Conservation (phyloP, 2,888 invertebrate species). For the Pocota personata region DNA sequence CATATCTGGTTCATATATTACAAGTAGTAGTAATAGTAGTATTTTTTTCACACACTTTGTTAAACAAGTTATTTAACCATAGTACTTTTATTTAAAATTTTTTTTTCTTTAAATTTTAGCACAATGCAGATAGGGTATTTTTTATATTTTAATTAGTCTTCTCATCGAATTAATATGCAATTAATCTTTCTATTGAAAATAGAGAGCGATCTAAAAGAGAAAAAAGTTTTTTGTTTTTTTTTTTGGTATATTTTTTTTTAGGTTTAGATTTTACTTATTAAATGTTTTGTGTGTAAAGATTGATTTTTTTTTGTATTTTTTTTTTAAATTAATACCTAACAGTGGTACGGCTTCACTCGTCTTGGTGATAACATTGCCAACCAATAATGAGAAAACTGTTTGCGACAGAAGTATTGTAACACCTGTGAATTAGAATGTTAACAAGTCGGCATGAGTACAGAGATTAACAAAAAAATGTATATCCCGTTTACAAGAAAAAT, state of each 20-base stretch:
- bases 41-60: slow-evolving; percentile 42
- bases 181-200: slow-evolving; percentile 49
- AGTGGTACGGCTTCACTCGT: slow-evolving; percentile 99
- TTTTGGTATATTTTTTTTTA: slow-evolving; percentile 68
- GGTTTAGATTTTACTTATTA: slow-evolving; percentile 36
- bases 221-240: slow-evolving; percentile 78
- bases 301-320: slow-evolving; percentile 29
- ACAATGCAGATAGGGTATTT: slow-evolving; percentile 57
- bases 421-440: slow-evolving; percentile 89
- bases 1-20: slow-evolving; percentile 56
- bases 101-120: slow-evolving; percentile 45
- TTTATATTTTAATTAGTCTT: slow-evolving; percentile 46
- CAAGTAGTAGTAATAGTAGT: slow-evolving; percentile 46
- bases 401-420: slow-evolving; percentile 99
- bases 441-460: slow-evolving; percentile 60
- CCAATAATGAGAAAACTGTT: slow-evolving; percentile 99
- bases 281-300: slow-evolving; percentile 50
- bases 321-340: slow-evolving; percentile 88
- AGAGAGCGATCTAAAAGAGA: slow-evolving; percentile 81
- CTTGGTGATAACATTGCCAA: slow-evolving; percentile 99
- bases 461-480: slow-evolving; percentile 1
- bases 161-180: slow-evolving; percentile 60
- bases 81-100: slow-evolving; percentile 38
- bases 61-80: slow-evolving; percentile 43
- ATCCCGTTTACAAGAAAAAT: slow-evolving; percentile 2